Conservation (phyloP, 64 coral and sea anemone species). For the Montipora foliosa region DNA sequence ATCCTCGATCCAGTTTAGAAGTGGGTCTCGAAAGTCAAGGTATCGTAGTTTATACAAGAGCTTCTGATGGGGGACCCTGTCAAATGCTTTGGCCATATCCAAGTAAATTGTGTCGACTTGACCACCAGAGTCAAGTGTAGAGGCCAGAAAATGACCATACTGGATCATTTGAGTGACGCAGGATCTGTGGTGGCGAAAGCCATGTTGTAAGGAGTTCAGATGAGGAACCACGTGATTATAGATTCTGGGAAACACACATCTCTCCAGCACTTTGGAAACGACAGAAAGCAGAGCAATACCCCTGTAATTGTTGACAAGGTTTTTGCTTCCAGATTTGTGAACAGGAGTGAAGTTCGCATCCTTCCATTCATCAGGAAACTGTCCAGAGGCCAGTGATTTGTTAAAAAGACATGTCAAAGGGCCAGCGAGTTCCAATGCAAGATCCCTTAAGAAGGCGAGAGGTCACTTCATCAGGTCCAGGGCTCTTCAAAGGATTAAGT, state of each 20-base stretch:
- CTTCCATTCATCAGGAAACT: slow-evolving; percentile 47
- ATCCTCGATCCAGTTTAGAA: background rate
- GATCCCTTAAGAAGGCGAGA: slow-evolving; percentile 10
- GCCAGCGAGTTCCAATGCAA: slow-evolving; percentile 36
- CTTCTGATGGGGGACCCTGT: too few species aligned
- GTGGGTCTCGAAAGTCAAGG: slow-evolving; percentile 17
- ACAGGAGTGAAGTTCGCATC: slow-evolving; percentile 36
- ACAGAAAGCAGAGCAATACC: slow-evolving; percentile 14
- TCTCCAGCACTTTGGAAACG: slow-evolving; percentile 38
- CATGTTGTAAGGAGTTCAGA: background rate
- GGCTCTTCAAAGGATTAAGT: too few species aligned
- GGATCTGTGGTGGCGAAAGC: too few species aligned
- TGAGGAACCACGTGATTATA: slow-evolving; percentile 10
- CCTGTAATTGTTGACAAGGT: slow-evolving; percentile 31
- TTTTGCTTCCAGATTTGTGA: slow-evolving; percentile 9
- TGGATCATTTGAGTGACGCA: background rate
- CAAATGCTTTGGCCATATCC: too few species aligned
- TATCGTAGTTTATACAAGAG: too few species aligned
- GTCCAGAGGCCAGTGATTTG: slow-evolving; percentile 40
- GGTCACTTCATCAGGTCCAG: slow-evolving; percentile 6
- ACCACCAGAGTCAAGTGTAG: background rate
- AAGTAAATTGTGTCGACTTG: slow-evolving; percentile 8
- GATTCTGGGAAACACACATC: slow-evolving; percentile 6
- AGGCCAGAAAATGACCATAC: background rate
- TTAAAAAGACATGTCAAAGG: slow-evolving; percentile 38